Percentiles rank a stretch among this genome's conserved stretches.
These are phyloP conservation scores for Oasisia sp. DNA, from an alignment of 2,888 invertebrate species.

Conservation along the genomic window DNA sequence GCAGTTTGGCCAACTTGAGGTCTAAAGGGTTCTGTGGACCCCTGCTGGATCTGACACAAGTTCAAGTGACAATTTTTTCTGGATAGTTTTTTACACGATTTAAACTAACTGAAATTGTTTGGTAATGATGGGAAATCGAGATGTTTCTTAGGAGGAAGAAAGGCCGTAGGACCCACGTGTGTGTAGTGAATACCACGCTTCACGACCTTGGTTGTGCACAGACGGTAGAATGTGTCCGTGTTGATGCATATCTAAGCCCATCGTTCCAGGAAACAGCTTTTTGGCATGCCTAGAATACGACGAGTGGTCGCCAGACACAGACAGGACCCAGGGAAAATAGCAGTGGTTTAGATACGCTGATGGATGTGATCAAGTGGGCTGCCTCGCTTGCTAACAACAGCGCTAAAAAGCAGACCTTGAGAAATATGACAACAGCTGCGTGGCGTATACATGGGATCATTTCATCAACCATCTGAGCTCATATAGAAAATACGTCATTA, in stretches of 20 bases:
- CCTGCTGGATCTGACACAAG: too few relatives aligned
- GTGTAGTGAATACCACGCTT: not conserved
- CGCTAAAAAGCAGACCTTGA: not conserved
- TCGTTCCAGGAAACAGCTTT: not conserved
- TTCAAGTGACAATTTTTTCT: too few relatives aligned
- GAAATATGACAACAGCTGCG: not conserved
- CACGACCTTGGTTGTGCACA: not conserved
- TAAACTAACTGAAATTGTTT: too few relatives aligned
- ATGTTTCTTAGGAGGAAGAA: not conserved
- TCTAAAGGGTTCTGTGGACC: too few relatives aligned
- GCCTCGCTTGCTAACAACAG: not conserved
- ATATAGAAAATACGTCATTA: too few relatives aligned
- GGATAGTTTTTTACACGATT: too few relatives aligned
- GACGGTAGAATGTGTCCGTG: not conserved
- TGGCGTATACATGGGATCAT: not conserved
- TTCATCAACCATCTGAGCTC: too few relatives aligned
- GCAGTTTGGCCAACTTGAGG: too few relatives aligned
- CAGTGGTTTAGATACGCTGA: not conserved
- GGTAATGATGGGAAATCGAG: not conserved
- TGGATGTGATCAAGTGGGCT: not conserved
- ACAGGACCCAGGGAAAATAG: not conserved
- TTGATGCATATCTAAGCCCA: not conserved
- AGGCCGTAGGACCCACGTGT: not conserved
- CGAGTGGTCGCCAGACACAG: not conserved
- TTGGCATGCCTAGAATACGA: not conserved